Conservation (phyloP, 2,797 vertebrate species). For the Melanotaenia pygmaea region DNA sequence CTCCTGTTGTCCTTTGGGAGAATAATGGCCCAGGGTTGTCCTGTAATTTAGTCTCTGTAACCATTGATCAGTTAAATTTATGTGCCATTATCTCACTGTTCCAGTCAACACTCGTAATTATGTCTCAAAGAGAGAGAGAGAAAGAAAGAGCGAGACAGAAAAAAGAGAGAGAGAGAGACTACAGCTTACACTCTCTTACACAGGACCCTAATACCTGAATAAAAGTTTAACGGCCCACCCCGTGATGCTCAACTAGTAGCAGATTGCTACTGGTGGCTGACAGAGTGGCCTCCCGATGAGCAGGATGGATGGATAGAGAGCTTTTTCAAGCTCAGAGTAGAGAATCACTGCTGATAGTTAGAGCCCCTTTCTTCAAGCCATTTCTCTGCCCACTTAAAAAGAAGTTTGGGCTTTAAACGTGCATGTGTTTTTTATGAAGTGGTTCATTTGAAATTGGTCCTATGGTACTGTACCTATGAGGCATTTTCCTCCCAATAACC, state of each 20-base stretch:
- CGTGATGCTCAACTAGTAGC: slow-evolving; percentile 62
- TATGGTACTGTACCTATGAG: slow-evolving; percentile 3
- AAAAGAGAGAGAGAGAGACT: background rate
- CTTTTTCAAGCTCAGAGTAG: slow-evolving; percentile 29
- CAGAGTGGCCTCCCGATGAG: slow-evolving; percentile 53
- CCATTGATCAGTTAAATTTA: slow-evolving; percentile 84
- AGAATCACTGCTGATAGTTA: slow-evolving; percentile 25
- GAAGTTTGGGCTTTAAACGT: slow-evolving; percentile 29
- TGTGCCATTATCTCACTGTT: slow-evolving; percentile 86
- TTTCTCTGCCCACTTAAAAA: slow-evolving; percentile 28
- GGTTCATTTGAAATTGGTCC: slow-evolving; percentile 2
- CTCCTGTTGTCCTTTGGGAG: slow-evolving; percentile 65
- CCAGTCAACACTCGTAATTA: slow-evolving; percentile 83
- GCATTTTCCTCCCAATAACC: slow-evolving; percentile 23
- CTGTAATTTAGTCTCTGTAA: slow-evolving; percentile 81
- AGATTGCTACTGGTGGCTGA: slow-evolving; percentile 35
- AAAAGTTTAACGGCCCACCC: slow-evolving; percentile 72
- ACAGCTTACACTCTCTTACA: slow-evolving; percentile 30
- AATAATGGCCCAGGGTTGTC: slow-evolving; percentile 76
- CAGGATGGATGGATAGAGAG: slow-evolving; percentile 37
- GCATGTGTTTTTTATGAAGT: slow-evolving; percentile 19
- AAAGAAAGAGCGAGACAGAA: slow-evolving; percentile 31
- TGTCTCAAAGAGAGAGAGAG: slow-evolving; percentile 54
- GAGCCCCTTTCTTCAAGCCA: slow-evolving; percentile 19
- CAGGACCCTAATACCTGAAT: slow-evolving; percentile 72